Evolutionary conservation across 2,888 invertebrate genomes (phyloP).

Genomic region (Macrosoma leucophasiata): DNA sequence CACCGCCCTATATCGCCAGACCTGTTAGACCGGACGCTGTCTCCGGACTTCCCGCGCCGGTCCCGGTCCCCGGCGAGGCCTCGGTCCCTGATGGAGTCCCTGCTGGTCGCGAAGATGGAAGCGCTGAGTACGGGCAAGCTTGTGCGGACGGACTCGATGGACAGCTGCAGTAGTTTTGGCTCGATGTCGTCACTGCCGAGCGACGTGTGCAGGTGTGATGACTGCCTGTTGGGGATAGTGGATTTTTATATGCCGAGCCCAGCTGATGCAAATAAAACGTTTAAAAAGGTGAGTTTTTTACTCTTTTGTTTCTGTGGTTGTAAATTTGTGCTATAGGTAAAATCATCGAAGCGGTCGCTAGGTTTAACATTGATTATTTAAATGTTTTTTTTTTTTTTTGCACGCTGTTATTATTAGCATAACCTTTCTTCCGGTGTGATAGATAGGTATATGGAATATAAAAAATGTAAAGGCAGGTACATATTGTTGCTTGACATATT

Average conservation of each 20-base stretch:
- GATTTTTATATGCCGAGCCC: slow-evolving; percentile 80
- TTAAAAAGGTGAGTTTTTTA: slow-evolving; percentile 77
- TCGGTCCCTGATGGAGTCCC: slow-evolving; percentile 87
- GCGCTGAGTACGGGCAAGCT: slow-evolving; percentile 77
- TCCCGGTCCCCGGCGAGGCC: slow-evolving; percentile 76
- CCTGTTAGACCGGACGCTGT: slow-evolving; percentile 49
- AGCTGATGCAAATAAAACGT: slow-evolving; percentile 63
- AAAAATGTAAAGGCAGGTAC: too few species aligned
- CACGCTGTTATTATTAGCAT: too few species aligned
- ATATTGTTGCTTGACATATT: too few species aligned
- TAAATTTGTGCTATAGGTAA: too few species aligned
- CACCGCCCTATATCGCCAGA: slow-evolving; percentile 62
- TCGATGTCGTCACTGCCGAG: slow-evolving; percentile 81
- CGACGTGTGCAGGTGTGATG: slow-evolving; percentile 88
- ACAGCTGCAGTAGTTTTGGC: slow-evolving; percentile 82
- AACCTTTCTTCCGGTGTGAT: too few species aligned
- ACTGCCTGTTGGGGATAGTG: slow-evolving; percentile 87
- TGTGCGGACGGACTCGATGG: slow-evolving; percentile 85
- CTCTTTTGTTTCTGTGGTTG: background rate
- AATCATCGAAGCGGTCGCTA: too few species aligned
- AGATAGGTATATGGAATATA: too few species aligned
- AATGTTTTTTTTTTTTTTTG: too few species aligned
- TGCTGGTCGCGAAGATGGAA: slow-evolving; percentile 89
- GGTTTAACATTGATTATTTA: too few species aligned
- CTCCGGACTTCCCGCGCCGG: slow-evolving; percentile 62